phyloP scores from a whole-genome alignment of 2,888 invertebrate genomes.

The Melanophora roralis region DNA sequence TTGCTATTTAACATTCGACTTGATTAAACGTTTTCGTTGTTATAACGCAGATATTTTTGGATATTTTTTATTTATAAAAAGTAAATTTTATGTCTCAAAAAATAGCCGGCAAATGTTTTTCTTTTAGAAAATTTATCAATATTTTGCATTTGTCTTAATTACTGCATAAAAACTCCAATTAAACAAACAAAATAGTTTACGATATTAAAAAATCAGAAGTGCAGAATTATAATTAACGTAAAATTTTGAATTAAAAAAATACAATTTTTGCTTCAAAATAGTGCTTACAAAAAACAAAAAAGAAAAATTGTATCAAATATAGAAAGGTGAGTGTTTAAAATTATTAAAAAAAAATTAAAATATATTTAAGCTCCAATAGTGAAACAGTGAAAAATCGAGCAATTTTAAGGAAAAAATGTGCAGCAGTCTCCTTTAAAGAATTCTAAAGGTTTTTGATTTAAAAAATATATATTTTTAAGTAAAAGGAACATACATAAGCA shows the following conservation, averaged over 20 bases:
- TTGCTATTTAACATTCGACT: constrained; percentile 66
- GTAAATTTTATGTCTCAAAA: constrained; percentile 26
- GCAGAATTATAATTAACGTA: not conserved
- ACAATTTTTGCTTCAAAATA: no score
- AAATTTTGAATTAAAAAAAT: no score
- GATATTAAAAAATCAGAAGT: not conserved
- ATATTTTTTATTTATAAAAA: not conserved
- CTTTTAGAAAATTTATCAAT: constrained; percentile 11
- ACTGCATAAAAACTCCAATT: not conserved
- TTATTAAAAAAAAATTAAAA: not conserved
- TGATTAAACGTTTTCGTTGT: constrained; percentile 60
- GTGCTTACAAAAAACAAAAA: not conserved
- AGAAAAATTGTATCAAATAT: constrained; percentile 3
- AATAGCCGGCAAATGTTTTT: constrained; percentile 5
- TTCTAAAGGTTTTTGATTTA: no score
- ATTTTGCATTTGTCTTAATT: not conserved
- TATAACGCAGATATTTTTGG: constrained; percentile 33
- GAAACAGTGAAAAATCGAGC: no score
- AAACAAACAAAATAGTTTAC: not conserved
- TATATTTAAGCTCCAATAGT: no score
- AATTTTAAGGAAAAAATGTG: no score
- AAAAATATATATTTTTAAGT: no score
- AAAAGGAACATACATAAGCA: no score
- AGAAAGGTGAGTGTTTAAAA: constrained; percentile 18
- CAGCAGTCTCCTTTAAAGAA: no score